phyloP scores from a whole-genome alignment of 2,113 vertebrate genomes.

The Mobula hypostoma region DNA sequence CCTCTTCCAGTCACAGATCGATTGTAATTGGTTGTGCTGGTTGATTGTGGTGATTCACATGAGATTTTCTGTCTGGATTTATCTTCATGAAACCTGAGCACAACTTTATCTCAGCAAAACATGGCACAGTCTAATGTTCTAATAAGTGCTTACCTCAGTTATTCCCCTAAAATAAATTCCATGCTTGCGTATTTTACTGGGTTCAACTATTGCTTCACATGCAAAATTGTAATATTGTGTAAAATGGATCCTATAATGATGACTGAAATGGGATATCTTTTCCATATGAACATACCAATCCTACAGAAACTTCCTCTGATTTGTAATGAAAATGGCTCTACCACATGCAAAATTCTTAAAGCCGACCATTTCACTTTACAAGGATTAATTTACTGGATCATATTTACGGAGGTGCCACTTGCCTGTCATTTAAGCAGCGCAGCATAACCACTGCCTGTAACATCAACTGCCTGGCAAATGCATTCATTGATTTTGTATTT shows the following conservation, averaged over 20 bases:
- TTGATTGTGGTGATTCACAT: neutral
- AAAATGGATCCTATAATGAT: neutral
- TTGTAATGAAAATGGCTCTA: neutral
- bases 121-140: neutral
- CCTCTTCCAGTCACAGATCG: neutral
- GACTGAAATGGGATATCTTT: neutral
- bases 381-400: neutral
- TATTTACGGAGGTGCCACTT: neutral
- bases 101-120: neutral
- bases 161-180: neutral
- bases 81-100: neutral
- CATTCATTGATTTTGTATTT: neutral
- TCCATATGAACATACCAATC: neutral
- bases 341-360: neutral
- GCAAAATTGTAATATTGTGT: neutral
- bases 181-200: neutral
- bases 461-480: neutral
- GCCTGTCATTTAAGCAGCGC: neutral
- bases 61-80: neutral
- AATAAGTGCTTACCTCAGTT: neutral
- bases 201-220: neutral
- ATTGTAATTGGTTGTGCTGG: neutral
- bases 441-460: neutral
- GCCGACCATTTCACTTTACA: neutral
- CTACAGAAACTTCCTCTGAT: neutral